Evolutionary conservation across 2,797 vertebrate species (phyloP).

Genomic region (Macrochelys suwanniensis): DNA sequence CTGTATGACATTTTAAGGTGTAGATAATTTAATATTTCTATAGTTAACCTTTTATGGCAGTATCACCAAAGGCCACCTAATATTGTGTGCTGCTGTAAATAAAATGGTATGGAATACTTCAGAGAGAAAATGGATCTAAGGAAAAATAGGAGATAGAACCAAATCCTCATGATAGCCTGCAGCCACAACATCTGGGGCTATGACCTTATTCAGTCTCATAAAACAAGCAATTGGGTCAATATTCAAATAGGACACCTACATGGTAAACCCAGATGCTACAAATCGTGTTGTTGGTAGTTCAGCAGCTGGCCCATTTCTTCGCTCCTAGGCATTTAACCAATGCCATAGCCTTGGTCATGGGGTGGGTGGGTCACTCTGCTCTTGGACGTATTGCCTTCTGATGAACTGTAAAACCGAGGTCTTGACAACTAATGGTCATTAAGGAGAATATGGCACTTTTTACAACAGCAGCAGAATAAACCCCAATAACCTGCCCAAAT

Average conservation of each 20-base stretch:
- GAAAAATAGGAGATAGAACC: neutral
- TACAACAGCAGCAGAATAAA: neutral
- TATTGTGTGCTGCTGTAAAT: neutral
- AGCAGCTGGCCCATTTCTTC: neutral
- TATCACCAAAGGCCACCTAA: neutral
- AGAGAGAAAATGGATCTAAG: neutral
- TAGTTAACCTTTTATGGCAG: neutral
- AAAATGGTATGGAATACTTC: neutral
- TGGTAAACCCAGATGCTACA: conserved; percentile 15
- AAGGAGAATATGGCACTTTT: neutral
- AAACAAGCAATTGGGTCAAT: conserved; percentile 8
- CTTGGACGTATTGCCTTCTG: neutral
- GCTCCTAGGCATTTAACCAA: neutral
- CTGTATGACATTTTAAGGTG: rapidly evolving
- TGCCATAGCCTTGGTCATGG: neutral
- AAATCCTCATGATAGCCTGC: neutral
- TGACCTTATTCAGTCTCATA: neutral
- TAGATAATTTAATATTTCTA: neutral
- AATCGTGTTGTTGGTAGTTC: neutral
- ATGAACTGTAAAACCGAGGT: neutral
- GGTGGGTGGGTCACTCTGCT: neutral
- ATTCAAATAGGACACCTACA: neutral
- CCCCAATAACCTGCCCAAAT: neutral
- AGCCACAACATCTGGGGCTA: neutral
- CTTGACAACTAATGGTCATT: neutral